Evolutionary conservation across 2,113 vertebrate species (phyloP).

Genomic region (Athene noctua): DNA sequence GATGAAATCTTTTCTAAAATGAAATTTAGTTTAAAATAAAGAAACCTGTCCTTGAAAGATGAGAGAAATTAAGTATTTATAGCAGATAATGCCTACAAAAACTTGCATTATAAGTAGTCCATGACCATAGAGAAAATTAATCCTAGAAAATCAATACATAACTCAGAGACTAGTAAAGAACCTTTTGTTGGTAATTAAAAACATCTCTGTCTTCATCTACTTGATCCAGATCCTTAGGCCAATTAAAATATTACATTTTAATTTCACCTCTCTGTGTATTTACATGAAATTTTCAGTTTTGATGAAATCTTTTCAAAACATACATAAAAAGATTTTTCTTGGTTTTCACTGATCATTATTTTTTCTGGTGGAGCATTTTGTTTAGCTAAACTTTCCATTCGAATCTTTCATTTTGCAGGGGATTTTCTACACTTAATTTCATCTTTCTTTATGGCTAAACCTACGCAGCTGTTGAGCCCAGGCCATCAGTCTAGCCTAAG

Average conservation of each 20-base stretch:
- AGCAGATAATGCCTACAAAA: background rate
- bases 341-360: background rate
- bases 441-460: background rate
- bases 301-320: background rate
- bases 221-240: background rate
- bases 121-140: background rate
- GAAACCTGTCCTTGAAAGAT: background rate
- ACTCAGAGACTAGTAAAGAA: background rate
- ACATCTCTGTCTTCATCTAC: background rate
- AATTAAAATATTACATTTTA: background rate
- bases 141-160: background rate
- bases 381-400: background rate
- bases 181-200: background rate
- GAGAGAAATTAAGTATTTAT: background rate
- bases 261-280: background rate
- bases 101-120: background rate
- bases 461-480: background rate
- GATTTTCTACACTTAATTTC: background rate
- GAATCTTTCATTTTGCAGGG: background rate
- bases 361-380: background rate
- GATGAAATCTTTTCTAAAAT: slow-evolving; percentile 21
- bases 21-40: slow-evolving; percentile 40
- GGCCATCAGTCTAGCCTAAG: background rate
- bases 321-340: background rate
- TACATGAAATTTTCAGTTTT: background rate